Conservation (phyloP, 2,888 invertebrate genomes). For the Acheta domesticus region DNA sequence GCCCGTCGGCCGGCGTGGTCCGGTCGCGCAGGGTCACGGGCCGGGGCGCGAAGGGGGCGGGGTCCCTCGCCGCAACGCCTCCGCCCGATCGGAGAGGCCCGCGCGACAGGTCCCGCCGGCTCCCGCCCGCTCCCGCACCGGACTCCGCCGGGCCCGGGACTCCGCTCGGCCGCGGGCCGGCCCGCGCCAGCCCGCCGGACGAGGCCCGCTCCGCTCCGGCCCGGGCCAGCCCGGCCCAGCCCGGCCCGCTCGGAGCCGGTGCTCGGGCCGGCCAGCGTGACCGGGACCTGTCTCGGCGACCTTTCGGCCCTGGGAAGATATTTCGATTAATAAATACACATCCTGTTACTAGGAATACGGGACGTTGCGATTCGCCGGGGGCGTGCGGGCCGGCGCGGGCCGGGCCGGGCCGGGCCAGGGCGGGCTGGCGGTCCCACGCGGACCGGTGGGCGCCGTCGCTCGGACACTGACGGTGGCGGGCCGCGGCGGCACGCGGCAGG, state of each 20-base stretch:
- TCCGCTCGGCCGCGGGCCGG: neutral
- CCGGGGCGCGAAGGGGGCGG: neutral
- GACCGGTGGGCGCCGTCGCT: neutral
- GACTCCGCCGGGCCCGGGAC: neutral
- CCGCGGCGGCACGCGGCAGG: no score
- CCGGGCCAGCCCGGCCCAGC: neutral
- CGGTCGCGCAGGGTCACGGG: no score
- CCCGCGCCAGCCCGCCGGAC: neutral
- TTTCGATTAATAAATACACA: neutral
- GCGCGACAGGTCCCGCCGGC: neutral
- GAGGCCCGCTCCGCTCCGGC: neutral
- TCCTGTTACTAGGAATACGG: neutral
- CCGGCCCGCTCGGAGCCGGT: neutral
- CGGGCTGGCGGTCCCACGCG: neutral
- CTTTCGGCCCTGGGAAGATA: constrained; percentile 7
- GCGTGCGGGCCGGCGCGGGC: neutral
- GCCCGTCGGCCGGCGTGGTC: no score
- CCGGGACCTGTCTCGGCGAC: neutral
- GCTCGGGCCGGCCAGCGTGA: neutral
- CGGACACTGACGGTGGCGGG: no score
- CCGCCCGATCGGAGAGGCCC: neutral
- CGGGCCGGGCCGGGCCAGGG: neutral
- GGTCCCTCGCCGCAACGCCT: neutral
- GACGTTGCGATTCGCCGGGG: neutral
- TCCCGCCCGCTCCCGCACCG: neutral